phyloP scores from a whole-genome alignment of 2,888 invertebrate genomes.

The Lepidocyrtinus sp. region DNA sequence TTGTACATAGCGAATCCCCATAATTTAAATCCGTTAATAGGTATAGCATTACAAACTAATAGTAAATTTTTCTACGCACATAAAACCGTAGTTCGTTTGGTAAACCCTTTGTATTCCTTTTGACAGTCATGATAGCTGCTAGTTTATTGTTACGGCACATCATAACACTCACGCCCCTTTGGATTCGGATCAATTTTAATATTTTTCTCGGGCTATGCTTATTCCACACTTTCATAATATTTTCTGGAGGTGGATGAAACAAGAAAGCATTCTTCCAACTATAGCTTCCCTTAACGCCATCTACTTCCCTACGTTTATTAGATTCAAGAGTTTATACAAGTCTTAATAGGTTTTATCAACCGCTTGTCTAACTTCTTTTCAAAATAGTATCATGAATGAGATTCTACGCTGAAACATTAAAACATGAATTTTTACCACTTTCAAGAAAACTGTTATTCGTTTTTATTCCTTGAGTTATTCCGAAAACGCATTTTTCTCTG shows the following conservation, averaged over 20 bases:
- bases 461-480: neutral
- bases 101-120: neutral
- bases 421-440: neutral
- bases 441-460: neutral
- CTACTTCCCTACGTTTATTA: no score
- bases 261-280: no score
- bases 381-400: no score
- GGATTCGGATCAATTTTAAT: slow-evolving; percentile 45
- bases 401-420: no score
- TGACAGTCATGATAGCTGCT: neutral
- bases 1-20: no score
- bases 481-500: neutral
- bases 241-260: no score
- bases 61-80: no score
- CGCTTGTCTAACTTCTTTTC: slow-evolving; percentile 22
- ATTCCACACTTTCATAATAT: slow-evolving; percentile 16
- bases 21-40: no score
- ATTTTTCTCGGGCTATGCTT: slow-evolving; percentile 23
- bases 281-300: neutral
- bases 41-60: no score
- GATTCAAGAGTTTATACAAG: neutral
- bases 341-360: slow-evolving; percentile 52
- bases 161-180: slow-evolving; percentile 1
- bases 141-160: slow-evolving; percentile 1
- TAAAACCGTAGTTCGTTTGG: no score